Percentiles rank a stretch among this genome's conserved stretches.
Evolutionary conservation across 2,113 vertebrate genomes (phyloP).

Genomic region (Ariopsis seemanni): DNA sequence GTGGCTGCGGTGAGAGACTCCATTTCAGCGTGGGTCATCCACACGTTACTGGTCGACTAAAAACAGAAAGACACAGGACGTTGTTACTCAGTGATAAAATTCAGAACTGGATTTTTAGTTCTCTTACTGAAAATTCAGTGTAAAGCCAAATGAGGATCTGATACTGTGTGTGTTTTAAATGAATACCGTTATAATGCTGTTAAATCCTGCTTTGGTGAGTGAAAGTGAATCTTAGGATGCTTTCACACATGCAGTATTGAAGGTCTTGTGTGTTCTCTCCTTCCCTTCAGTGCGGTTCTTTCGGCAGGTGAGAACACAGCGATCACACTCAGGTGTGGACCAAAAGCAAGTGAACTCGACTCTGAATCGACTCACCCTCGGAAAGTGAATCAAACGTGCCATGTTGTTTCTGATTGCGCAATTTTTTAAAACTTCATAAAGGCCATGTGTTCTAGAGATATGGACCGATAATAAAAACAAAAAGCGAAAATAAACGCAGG

Average conservation of each 20-base stretch:
- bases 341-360: not conserved
- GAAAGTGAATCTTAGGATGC: too few species aligned
- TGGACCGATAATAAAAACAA: too few species aligned
- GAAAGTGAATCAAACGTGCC: not conserved
- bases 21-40: slow-evolving; percentile 97
- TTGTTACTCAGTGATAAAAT: not conserved
- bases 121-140: not conserved
- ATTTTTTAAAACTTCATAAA: too few species aligned
- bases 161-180: not conserved
- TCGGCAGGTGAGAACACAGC: not conserved
- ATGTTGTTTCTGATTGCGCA: too few species aligned
- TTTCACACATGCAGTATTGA: too few species aligned
- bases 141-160: not conserved
- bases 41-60: slow-evolving; percentile 91
- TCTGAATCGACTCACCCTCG: not conserved
- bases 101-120: not conserved
- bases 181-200: too few species aligned
- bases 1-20: slow-evolving; percentile 85
- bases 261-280: not conserved
- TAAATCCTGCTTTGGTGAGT: too few species aligned
- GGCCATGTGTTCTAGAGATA: too few species aligned
- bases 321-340: not conserved
- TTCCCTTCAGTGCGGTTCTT: not conserved
- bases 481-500: too few species aligned
- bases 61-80: not conserved